Evolutionary conservation across 2,113 vertebrate genomes (phyloP).

Genomic region (Epinephelus moara): DNA sequence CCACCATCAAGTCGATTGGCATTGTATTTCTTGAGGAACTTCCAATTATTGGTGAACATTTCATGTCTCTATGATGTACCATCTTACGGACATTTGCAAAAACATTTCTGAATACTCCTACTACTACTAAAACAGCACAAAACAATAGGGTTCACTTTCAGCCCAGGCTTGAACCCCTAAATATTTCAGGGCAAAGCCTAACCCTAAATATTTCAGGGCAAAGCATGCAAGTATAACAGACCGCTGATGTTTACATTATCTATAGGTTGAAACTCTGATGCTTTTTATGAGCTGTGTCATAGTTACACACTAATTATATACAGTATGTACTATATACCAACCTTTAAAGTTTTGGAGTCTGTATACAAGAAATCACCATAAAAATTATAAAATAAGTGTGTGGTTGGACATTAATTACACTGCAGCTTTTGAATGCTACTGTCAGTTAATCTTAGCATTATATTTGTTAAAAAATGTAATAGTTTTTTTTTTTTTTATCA

Average conservation of each 20-base stretch:
- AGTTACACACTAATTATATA: slow-evolving; percentile 9
- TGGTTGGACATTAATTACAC: neutral
- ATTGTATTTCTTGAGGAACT: too few relatives aligned
- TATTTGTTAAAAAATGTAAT: neutral
- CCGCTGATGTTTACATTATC: slow-evolving; percentile 15
- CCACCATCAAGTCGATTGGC: too few relatives aligned
- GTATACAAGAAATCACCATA: neutral
- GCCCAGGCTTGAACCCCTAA: neutral
- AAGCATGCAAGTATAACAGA: slow-evolving; percentile 57
- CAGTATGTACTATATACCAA: too few relatives aligned
- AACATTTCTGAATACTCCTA: too few relatives aligned
- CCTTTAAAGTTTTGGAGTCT: neutral
- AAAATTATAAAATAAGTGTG: neutral
- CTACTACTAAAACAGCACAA: too few relatives aligned
- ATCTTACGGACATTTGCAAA: too few relatives aligned
- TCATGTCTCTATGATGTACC: too few relatives aligned
- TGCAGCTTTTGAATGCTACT: neutral
- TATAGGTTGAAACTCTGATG: slow-evolving; percentile 17
- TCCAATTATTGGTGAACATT: too few relatives aligned
- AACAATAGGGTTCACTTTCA: too few relatives aligned
- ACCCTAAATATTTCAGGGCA: slow-evolving; percentile 40
- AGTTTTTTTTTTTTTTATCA: neutral
- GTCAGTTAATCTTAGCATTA: too few relatives aligned
- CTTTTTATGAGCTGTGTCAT: slow-evolving; percentile 3
- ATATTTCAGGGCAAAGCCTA: slow-evolving; percentile 50